Percentiles rank a stretch among this genome's conserved stretches.
phyloP scores from a whole-genome alignment of 1,140 invertebrate species.

The Brachionus sp. region DNA sequence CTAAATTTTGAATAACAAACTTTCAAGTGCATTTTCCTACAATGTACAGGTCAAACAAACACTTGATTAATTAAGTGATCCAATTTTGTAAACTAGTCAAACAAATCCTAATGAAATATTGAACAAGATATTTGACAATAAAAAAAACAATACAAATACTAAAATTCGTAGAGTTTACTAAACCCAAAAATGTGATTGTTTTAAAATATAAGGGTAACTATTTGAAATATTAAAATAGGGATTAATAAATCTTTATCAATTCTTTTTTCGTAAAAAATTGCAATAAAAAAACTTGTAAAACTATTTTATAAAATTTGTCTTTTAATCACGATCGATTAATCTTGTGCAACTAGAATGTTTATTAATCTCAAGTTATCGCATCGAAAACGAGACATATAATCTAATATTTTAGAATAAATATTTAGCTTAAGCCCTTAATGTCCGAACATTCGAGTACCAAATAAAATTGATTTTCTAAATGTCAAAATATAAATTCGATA shows the following conservation, averaged over 20 bases:
- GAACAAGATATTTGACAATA: not conserved
- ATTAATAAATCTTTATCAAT: constrained; percentile 9
- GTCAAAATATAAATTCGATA: not conserved
- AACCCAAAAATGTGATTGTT: constrained; percentile 11
- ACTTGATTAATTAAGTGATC: not conserved
- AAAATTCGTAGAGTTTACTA: constrained; percentile 12
- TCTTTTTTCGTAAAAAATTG: not conserved
- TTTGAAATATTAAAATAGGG: not conserved
- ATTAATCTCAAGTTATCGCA: constrained; percentile 18
- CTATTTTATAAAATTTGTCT: not conserved
- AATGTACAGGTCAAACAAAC: not conserved
- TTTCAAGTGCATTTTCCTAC: constrained; percentile 7
- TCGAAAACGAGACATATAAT: not conserved
- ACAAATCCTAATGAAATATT: constrained; percentile 13
- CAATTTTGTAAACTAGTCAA: not conserved
- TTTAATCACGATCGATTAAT: not conserved
- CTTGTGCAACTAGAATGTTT: constrained; percentile 14
- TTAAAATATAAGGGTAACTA: constrained; percentile 1
- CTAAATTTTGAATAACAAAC: not conserved
- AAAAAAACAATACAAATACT: not conserved
- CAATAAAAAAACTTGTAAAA: constrained; percentile 1
- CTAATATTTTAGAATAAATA: not conserved
- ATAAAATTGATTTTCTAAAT: not conserved
- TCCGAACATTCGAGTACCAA: not conserved
- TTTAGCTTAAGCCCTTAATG: not conserved